A percentile compares a stretch with the other conserved stretches of the same genome.
Conservation (phyloP, 2,888 invertebrate genomes). For the Parnassius mnemosyne region DNA sequence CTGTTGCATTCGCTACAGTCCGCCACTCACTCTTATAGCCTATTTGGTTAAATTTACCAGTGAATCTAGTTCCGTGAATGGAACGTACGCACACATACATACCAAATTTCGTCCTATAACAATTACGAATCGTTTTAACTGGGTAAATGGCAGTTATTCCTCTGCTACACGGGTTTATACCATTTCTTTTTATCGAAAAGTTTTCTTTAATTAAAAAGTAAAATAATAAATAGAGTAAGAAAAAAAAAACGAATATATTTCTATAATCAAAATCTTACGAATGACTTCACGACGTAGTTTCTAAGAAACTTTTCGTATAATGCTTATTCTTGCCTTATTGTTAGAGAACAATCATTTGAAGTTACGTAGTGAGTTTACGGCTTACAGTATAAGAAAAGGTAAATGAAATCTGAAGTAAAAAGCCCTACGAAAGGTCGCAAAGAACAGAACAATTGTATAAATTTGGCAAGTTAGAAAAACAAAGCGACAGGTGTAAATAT, state of each 20-base stretch:
- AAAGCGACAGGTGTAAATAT: slow-evolving; percentile 19
- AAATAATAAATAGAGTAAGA: not conserved
- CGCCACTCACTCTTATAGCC: slow-evolving; percentile 57
- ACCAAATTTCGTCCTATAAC: slow-evolving; percentile 37
- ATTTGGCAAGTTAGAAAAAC: slow-evolving; percentile 18
- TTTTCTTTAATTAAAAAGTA: slow-evolving; percentile 5
- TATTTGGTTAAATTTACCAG: slow-evolving; percentile 68
- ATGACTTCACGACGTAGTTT: slow-evolving; percentile 23
- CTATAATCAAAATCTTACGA: slow-evolving; percentile 18
- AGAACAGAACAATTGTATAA: slow-evolving; percentile 23
- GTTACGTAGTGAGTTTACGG: slow-evolving; percentile 28
- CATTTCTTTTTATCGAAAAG: not conserved
- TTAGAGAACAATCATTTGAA: slow-evolving; percentile 28
- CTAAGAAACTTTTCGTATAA: slow-evolving; percentile 26
- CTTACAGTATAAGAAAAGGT: slow-evolving; percentile 28
- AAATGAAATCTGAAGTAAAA: slow-evolving; percentile 28
- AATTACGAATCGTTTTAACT: slow-evolving; percentile 21
- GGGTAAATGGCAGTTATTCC: slow-evolving; percentile 4
- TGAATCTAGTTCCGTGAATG: slow-evolving; percentile 43
- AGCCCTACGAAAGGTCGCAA: slow-evolving; percentile 24
- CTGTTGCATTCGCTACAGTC: slow-evolving; percentile 54
- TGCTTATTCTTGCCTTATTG: slow-evolving; percentile 28
- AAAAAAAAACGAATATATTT: not conserved
- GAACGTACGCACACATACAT: slow-evolving; percentile 33
- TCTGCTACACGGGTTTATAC: not conserved